phyloP scores from a whole-genome alignment of 2,113 vertebrate genomes.

The Ondatra zibethicus region DNA sequence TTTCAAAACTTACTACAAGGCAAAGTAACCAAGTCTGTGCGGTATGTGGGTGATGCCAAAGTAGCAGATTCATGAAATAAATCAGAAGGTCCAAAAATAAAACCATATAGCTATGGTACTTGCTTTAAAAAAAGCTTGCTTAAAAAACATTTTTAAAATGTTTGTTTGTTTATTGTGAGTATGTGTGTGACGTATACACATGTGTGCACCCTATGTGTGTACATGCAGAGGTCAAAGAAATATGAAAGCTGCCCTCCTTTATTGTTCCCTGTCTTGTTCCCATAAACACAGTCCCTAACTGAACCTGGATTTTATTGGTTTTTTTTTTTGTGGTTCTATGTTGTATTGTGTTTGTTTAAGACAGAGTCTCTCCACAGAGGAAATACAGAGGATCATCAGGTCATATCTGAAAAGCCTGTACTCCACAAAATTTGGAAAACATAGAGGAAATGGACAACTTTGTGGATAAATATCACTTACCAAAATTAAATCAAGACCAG shows the following conservation, averaged over 20 bases:
- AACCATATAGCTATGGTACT: neutral
- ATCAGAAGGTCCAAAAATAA: conserved; percentile 3
- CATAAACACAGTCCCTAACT: neutral
- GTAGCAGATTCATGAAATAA: neutral
- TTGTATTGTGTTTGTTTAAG: neutral
- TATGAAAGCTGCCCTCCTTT: neutral
- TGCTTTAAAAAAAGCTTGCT: neutral
- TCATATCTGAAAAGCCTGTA: no score
- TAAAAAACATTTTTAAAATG: neutral
- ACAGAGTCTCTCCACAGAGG: neutral
- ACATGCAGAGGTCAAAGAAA: neutral
- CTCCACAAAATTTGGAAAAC: no score
- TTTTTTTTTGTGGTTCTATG: neutral
- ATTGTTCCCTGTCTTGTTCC: neutral
- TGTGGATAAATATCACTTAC: no score
- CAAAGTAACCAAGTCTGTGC: neutral
- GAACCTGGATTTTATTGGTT: no score
- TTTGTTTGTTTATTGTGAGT: neutral
- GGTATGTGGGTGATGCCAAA: neutral
- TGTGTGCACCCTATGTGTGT: neutral
- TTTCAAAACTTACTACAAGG: conserved; percentile 10
- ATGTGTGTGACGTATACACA: no score
- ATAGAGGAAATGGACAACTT: no score
- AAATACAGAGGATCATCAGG: no score
- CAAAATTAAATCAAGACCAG: no score